Percentiles rank a stretch among this genome's conserved stretches.
Conservation (phyloP, 2,113 vertebrate genomes). For the Pholis gunnellus region DNA sequence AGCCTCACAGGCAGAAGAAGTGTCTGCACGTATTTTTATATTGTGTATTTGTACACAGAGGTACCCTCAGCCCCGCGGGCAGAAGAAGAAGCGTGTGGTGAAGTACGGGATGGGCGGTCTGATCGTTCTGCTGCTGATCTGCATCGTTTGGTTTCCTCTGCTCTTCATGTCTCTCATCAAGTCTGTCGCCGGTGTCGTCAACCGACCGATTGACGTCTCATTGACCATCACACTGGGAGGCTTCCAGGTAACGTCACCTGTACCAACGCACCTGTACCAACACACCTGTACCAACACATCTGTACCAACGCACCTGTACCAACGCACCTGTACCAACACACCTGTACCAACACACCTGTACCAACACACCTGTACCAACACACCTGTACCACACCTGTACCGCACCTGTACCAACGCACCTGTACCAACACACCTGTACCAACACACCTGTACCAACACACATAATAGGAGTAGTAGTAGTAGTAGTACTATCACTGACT, state of each 20-base stretch:
- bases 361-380: background rate
- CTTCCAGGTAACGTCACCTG: slow-evolving; percentile 57
- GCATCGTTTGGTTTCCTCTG: slow-evolving; percentile 69
- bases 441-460: too few species aligned
- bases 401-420: background rate
- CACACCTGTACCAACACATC: background rate
- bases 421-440: background rate
- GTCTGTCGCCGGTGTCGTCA: slow-evolving; percentile 64
- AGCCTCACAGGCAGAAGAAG: background rate
- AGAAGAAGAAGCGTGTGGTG: slow-evolving; percentile 69
- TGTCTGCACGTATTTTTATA: background rate
- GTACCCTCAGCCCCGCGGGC: slow-evolving; percentile 62
- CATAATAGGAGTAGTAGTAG: too few species aligned
- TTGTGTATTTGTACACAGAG: slow-evolving; percentile 50
- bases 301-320: too few species aligned
- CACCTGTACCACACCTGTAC: too few species aligned
- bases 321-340: too few species aligned
- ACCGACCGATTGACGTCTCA: slow-evolving; percentile 59
- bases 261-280: background rate
- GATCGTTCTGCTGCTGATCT: slow-evolving; percentile 64
- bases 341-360: background rate
- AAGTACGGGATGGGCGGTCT: slow-evolving; percentile 71
- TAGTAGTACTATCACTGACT: too few species aligned
- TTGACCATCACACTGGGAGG: slow-evolving; percentile 67
- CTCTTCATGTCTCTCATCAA: slow-evolving; percentile 71